Conservation (phyloP, 2,888 invertebrate species). For the Emmelina monodactyla region DNA sequence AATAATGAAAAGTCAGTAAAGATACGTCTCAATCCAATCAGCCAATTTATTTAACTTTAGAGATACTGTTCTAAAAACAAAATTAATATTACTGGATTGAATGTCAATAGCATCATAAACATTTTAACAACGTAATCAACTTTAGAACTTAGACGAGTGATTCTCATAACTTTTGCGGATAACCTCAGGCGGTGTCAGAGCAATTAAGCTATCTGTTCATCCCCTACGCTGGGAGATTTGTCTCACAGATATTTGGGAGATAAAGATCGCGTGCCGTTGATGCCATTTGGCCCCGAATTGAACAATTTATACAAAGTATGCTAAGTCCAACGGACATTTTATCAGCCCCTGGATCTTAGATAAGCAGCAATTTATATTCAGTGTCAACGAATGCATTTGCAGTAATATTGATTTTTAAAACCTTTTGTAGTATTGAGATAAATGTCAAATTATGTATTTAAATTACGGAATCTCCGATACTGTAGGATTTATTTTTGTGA, state of each 20-base stretch:
- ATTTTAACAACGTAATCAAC: not conserved
- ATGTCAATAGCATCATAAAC: too few species aligned
- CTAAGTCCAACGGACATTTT: slow-evolving; percentile 46
- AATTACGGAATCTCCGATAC: too few species aligned
- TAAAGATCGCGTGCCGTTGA: slow-evolving; percentile 50
- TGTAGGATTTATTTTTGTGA: too few species aligned
- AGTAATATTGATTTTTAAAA: slow-evolving; percentile 27
- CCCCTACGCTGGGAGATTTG: slow-evolving; percentile 34
- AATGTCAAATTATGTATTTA: too few species aligned
- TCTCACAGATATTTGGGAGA: slow-evolving; percentile 46
- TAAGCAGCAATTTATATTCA: slow-evolving; percentile 54
- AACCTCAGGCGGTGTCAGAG: slow-evolving; percentile 33
- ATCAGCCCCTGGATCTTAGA: slow-evolving; percentile 36
- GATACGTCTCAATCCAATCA: too few species aligned
- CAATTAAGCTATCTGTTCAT: slow-evolving; percentile 51
- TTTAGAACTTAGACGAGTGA: slow-evolving; percentile 11
- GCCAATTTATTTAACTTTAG: too few species aligned
- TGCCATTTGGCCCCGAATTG: slow-evolving; percentile 56
- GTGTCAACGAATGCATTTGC: slow-evolving; percentile 20
- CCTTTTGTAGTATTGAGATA: slow-evolving; percentile 24
- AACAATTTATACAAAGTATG: slow-evolving; percentile 52
- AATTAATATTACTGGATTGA: too few species aligned
- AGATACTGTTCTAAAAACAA: too few species aligned
- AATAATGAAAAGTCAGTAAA: too few species aligned
- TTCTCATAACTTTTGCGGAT: slow-evolving; percentile 32